phyloP scores from a whole-genome alignment of 1,140 invertebrate species.

The Aphelenchoides fujianensis region DNA sequence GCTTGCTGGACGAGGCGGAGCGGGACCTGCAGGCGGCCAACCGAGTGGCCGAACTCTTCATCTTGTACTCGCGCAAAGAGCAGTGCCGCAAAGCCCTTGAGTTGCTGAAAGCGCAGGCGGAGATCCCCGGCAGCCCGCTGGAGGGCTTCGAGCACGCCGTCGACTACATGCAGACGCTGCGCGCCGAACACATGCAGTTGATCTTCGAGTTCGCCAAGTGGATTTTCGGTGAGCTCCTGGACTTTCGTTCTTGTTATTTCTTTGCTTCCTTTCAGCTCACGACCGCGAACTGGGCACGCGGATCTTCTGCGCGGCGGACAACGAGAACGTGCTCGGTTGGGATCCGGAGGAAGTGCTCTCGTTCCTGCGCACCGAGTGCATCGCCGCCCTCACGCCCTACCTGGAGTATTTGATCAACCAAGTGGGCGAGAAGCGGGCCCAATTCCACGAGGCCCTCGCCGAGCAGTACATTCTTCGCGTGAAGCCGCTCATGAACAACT shows the following conservation, averaged over 20 bases:
- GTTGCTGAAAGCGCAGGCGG: constrained; percentile 77
- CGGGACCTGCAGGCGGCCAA: constrained; percentile 78
- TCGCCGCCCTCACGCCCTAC: constrained; percentile 80
- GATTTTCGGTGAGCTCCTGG: constrained; percentile 67
- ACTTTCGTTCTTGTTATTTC: constrained; percentile 3
- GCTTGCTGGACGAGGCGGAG: constrained; percentile 88
- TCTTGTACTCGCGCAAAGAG: constrained; percentile 88
- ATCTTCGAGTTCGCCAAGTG: constrained; percentile 92
- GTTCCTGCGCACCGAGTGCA: constrained; percentile 78
- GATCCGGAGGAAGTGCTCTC: constrained; percentile 83
- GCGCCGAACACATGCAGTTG: constrained; percentile 78
- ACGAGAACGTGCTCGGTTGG: constrained; percentile 79
- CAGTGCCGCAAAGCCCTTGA: constrained; percentile 86
- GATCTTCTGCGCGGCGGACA: constrained; percentile 78
- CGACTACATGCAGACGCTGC: constrained; percentile 84
- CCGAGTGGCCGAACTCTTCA: constrained; percentile 87
- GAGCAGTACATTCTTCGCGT: constrained; percentile 62
- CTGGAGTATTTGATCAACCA: constrained; percentile 85
- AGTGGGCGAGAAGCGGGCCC: constrained; percentile 79
- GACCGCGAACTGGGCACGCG: constrained; percentile 29
- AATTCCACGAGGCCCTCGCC: constrained; percentile 85
- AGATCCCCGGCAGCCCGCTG: constrained; percentile 74
- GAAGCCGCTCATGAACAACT: constrained; percentile 59
- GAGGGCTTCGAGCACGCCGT: constrained; percentile 79
- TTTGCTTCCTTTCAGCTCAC: constrained; percentile 8